phyloP scores from a whole-genome alignment of 2,888 invertebrate genomes.

The Scaptomyza tumidula region DNA sequence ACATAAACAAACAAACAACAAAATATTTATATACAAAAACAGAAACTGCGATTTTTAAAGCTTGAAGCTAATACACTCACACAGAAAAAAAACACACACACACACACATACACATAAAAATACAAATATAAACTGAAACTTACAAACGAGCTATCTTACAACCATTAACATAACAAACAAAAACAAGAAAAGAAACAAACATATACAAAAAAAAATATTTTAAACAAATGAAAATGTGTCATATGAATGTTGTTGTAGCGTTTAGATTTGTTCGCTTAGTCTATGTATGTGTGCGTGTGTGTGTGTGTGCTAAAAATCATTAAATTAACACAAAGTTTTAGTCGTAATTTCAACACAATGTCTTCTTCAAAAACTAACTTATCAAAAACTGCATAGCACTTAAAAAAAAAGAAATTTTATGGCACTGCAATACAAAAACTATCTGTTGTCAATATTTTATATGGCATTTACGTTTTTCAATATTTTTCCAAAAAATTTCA shows the following conservation, averaged over 20 bases:
- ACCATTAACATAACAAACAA: conserved; percentile 18
- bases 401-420: not conserved
- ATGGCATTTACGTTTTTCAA: not conserved
- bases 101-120: not conserved
- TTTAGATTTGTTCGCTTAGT: conserved; percentile 41
- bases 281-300: conserved; percentile 48
- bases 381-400: conserved; percentile 3
- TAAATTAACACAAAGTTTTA: conserved; percentile 39
- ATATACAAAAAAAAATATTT: conserved; percentile 23
- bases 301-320: conserved; percentile 25
- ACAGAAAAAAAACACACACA: conserved; percentile 30
- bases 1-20: too few relatives aligned
- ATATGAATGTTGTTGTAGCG: conserved; percentile 52
- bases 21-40: conserved; percentile 36
- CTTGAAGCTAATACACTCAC: conserved; percentile 67
- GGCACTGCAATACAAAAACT: not conserved
- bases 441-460: not conserved
- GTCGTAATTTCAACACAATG: conserved; percentile 7
- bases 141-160: conserved; percentile 37
- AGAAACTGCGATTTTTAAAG: conserved; percentile 74
- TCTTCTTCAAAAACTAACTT: conserved; percentile 15
- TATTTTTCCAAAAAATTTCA: not conserved
- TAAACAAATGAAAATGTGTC: conserved; percentile 28
- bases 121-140: conserved; percentile 9
- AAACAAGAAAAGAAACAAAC: not conserved